Percentiles rank a stretch among this genome's conserved stretches.
phyloP scores from a whole-genome alignment of 2,888 invertebrate genomes.

The Scaptomyza tumidula region DNA sequence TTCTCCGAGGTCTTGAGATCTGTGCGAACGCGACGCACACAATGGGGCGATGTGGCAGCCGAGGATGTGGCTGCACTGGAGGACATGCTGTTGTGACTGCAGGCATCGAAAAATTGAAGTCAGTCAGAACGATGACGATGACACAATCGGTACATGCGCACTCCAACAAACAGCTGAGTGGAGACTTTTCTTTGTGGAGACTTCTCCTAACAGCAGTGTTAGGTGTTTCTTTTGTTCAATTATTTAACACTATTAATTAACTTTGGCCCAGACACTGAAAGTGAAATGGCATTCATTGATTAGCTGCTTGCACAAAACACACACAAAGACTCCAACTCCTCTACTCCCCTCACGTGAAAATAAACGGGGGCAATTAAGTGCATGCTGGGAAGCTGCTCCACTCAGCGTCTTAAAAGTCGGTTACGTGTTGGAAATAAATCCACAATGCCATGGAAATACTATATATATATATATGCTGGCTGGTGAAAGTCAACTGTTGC shows the following conservation, averaged over 20 bases:
- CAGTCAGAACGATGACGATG: conserved; percentile 58
- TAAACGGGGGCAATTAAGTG: conserved; percentile 58
- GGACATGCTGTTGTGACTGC: conserved; percentile 42
- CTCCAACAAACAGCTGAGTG: conserved; percentile 62
- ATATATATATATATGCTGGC: conserved; percentile 29
- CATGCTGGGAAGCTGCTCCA: conserved; percentile 57
- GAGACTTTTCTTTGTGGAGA: conserved; percentile 43
- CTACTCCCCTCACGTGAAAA: not conserved
- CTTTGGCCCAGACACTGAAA: conserved; percentile 50
- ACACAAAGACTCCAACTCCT: not conserved
- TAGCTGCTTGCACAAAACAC: conserved; percentile 14
- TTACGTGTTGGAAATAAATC: conserved; percentile 59
- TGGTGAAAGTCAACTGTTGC: conserved; percentile 77
- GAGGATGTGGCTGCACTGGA: conserved; percentile 36
- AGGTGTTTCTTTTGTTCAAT: conserved; percentile 12
- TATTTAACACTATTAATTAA: conserved; percentile 57
- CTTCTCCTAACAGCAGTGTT: conserved; percentile 12
- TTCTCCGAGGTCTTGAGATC: conserved; percentile 84
- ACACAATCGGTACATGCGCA: conserved; percentile 83
- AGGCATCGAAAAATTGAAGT: conserved; percentile 20
- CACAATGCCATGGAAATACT: conserved; percentile 36
- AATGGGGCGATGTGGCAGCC: conserved; percentile 74
- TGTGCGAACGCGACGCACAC: conserved; percentile 83
- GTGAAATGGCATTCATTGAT: conserved; percentile 66
- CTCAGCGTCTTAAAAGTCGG: conserved; percentile 35